Conservation (phyloP, 2,888 invertebrate species). For the Drosophila gaucha region DNA sequence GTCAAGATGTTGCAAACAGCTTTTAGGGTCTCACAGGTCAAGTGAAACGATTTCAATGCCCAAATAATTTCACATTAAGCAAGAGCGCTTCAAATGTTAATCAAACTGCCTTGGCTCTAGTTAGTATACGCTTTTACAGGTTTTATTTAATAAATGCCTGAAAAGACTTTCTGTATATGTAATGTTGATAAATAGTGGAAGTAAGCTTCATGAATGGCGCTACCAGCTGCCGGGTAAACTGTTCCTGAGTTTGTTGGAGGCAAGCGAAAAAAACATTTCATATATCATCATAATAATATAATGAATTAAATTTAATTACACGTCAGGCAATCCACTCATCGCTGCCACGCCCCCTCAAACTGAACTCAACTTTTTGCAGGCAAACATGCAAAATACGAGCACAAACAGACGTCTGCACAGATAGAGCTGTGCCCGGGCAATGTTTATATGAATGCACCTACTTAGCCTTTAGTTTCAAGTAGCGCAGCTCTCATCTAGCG, state of each 20-base stretch:
- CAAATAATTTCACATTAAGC: conserved; percentile 22
- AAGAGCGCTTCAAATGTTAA: conserved; percentile 12
- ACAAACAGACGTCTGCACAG: conserved; percentile 20
- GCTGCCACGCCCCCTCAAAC: conserved; percentile 10
- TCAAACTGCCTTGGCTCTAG: background rate
- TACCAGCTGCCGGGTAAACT: conserved; percentile 12
- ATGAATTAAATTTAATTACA: conserved; percentile 74
- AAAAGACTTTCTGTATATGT: background rate
- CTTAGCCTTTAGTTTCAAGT: conserved; percentile 78
- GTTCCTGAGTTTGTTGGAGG: background rate
- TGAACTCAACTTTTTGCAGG: conserved; percentile 25
- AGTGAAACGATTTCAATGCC: conserved; percentile 20
- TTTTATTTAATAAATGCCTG: background rate
- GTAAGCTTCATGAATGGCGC: background rate
- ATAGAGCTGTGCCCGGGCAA: conserved; percentile 41
- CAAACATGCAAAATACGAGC: conserved; percentile 23
- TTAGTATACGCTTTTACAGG: too few relatives aligned
- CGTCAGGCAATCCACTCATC: conserved; percentile 56
- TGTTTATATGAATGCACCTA: conserved; percentile 75
- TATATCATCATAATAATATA: conserved; percentile 36
- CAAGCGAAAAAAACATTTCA: conserved; percentile 3
- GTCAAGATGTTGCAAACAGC: conserved; percentile 1
- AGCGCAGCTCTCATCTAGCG: conserved; percentile 42
- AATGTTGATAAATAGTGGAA: background rate
- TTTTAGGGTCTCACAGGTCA: conserved; percentile 15